Evolutionary conservation across 2,797 vertebrate species (phyloP), one percentile per base, ranked within the genome.

Genomic region (Periophthalmus magnuspinnatus): DNA sequence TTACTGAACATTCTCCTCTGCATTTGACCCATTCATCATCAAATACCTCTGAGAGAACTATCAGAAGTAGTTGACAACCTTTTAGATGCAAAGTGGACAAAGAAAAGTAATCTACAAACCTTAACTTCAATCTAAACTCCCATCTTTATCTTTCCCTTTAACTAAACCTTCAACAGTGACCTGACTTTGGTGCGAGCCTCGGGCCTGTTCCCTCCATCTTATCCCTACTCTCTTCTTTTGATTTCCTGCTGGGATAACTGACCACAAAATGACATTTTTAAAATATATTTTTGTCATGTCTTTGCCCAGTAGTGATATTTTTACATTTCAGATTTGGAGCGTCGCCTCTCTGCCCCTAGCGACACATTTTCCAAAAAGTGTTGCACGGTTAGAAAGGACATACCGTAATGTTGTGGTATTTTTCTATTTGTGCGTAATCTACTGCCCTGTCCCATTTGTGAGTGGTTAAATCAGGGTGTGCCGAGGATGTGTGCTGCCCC

Each of bases 381-480:
- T 28, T 64, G 21, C 28, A 22, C 48, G 41, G 62, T 3, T 21
- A 16, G 19, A 45, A 21, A 65, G 63, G 8, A 33, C 21, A 19
- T 56, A 56, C 9, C 6, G 28, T 33, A 65, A 52, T 65, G 63
- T n/a, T 21, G 32, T 6, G 8, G 48, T 65, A 19, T 36, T 34
- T 54, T 34, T 66, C 5, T 66, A 22, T 55, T 66, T 34, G 14
- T 28, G 33, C 13, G 17, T 54, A 33, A 66, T 66, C 32, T 55
- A 36, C 13, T 66, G 65, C 47, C 47, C 47, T 52, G 63, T 33
- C 47, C 17, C 47, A 52, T 34, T 52, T 65, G 45, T 17, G 19
- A 52, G 63, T 38, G 50, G 65, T 55, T 66, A 33, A 21, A 54
- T 54, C 33, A 36, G 65, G 65, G 65, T 34, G 65, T 55, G 48